Conservation (phyloP, 2,888 invertebrate species). For the Nesidiocoris tenuis region DNA sequence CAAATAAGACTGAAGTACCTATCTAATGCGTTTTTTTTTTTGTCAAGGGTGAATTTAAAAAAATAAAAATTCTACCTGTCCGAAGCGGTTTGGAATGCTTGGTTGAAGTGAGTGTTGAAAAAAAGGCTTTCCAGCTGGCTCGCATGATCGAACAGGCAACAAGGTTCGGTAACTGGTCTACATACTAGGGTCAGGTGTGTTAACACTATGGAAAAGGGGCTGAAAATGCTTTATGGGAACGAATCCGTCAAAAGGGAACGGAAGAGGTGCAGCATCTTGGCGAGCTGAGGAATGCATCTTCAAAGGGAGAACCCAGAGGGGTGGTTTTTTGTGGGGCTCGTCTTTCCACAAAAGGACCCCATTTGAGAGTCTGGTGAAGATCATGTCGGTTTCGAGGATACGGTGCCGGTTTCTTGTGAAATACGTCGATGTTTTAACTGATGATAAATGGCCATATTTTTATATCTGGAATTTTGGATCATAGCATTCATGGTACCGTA, state of each 20-base stretch:
- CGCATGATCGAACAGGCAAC: slow-evolving; percentile 19
- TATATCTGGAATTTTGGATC: no score
- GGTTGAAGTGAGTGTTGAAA: neutral
- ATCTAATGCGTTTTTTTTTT: neutral
- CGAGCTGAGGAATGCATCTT: neutral
- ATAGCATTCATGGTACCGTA: no score
- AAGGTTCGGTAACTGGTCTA: slow-evolving; percentile 28
- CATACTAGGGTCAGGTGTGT: neutral
- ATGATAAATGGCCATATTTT: no score
- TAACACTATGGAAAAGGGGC: neutral
- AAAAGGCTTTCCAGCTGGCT: neutral
- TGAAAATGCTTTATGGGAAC: slow-evolving; percentile 14
- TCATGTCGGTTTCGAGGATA: neutral
- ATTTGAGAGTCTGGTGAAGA: neutral
- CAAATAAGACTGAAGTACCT: no score
- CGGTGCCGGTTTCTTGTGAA: no score
- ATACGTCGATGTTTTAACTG: no score
- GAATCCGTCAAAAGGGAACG: slow-evolving; percentile 7
- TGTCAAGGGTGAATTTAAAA: neutral
- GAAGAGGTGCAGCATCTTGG: no score
- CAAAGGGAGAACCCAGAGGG: neutral
- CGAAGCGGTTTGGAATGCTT: neutral
- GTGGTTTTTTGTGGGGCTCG: neutral
- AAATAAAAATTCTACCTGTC: neutral
- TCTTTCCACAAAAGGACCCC: neutral